Evolutionary conservation across 1,140 invertebrate species (phyloP), one percentile per base, ranked within the genome.

Genomic region (Streblospio benedicti): DNA sequence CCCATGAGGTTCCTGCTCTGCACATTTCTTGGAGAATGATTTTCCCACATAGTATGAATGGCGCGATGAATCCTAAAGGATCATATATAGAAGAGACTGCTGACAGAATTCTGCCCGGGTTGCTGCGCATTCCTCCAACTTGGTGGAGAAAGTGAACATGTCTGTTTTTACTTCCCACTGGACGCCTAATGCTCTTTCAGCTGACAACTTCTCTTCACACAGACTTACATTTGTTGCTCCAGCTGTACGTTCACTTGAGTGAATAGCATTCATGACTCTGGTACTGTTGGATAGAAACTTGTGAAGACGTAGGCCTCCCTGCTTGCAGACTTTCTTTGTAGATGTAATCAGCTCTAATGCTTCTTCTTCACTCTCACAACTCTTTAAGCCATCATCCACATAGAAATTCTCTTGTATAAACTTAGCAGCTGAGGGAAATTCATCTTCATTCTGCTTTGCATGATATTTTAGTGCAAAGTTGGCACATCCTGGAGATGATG

Each of bases 111-210:
- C 62, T 64, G 12, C 66, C 4, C 62, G 33, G 4, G 63, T 67
- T 12, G 60, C 23, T 6, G 67, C 59, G 33, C 53, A 51, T 31
- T 64, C 59, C 12, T 57, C 45, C 12, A 63, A 43, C 6, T 27
- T 49, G 16, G 65, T 56, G 31, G 47, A 47, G 43, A 67, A 67
- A 16, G 62, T 51, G 41, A 69, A 65, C 2, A 33, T 49, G 27
- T 71, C 68, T 27, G 58, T 61, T 20, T 71, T 61, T 4, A 69
- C 52, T 54, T 54, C 52, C 68, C 67, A 70, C 18, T 60, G 51
- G 3, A 71, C 49, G 12, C 65, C 68, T 5, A 70, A 44, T 9
- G 65, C 54, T 41, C 60, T 59, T 51, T 68, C 61, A n/a, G 63
- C 44, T 18, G 65, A 64, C 54, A 71, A 43, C 23, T 57, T 44